A percentile compares a stretch with the other conserved stretches of the same genome.
Evolutionary conservation across 2,888 invertebrate genomes (phyloP).

Genomic region (Gasteruption jaculator): DNA sequence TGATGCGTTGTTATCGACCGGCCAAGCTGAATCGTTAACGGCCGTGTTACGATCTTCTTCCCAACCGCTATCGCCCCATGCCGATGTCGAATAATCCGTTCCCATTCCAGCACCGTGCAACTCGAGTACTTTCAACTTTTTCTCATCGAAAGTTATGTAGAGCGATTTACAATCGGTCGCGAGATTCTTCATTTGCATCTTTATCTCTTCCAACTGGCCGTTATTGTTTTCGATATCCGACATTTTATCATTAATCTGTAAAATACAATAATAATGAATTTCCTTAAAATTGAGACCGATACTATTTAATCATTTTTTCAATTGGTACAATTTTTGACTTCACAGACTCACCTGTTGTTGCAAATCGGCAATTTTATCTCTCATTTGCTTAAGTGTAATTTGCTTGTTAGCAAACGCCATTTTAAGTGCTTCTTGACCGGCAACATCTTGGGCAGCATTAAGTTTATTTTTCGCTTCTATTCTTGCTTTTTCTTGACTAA

Average conservation of each 20-base stretch:
- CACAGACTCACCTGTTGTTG: slow-evolving; percentile 56
- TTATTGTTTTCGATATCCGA: slow-evolving; percentile 79
- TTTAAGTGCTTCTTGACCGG: slow-evolving; percentile 58
- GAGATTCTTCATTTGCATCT: slow-evolving; percentile 63
- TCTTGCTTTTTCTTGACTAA: slow-evolving; percentile 80
- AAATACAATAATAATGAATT: slow-evolving; percentile 14
- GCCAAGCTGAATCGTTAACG: slow-evolving; percentile 51
- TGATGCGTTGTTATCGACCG: slow-evolving; percentile 40
- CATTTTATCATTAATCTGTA: slow-evolving; percentile 70
- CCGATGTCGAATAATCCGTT: slow-evolving; percentile 52
- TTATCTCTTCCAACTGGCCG: slow-evolving; percentile 69
- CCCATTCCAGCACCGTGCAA: slow-evolving; percentile 51
- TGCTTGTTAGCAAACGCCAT: slow-evolving; percentile 67
- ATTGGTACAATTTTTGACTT: background rate
- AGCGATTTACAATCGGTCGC: slow-evolving; percentile 66
- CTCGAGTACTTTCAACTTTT: slow-evolving; percentile 55
- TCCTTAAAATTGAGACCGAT: slow-evolving; percentile 6
- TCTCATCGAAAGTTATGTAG: slow-evolving; percentile 67
- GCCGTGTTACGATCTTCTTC: slow-evolving; percentile 50
- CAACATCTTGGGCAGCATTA: slow-evolving; percentile 53
- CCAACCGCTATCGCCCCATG: slow-evolving; percentile 66
- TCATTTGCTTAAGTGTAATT: slow-evolving; percentile 66
- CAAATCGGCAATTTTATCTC: slow-evolving; percentile 71
- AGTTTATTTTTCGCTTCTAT: slow-evolving; percentile 69
- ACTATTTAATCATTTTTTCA: too few relatives aligned